Evolutionary conservation across 1,140 invertebrate genomes (phyloP).

Genomic region (Sarcophaga bullata): DNA sequence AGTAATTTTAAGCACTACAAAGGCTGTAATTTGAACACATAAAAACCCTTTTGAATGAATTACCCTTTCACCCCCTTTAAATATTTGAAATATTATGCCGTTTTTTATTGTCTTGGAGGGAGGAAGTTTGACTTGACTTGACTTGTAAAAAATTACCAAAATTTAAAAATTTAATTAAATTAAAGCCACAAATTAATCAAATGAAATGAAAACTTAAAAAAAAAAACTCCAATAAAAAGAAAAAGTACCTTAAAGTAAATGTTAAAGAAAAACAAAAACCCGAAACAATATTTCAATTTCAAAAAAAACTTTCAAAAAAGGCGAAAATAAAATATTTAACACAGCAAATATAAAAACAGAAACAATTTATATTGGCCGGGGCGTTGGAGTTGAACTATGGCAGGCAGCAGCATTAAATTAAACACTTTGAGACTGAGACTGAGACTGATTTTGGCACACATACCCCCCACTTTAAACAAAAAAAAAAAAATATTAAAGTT

Average conservation of each 20-base stretch:
- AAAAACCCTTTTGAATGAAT: too few species aligned
- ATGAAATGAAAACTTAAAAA: not conserved
- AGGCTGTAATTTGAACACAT: too few species aligned
- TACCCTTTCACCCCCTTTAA: too few species aligned
- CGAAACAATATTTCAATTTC: not conserved
- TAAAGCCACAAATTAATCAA: slow-evolving; percentile 29
- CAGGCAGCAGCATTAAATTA: slow-evolving; percentile 35
- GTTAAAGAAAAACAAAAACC: not conserved
- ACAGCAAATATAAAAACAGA: slow-evolving; percentile 18
- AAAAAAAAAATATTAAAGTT: slow-evolving; percentile 59
- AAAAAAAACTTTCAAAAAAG: too few species aligned
- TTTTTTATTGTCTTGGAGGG: too few species aligned
- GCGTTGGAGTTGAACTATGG: slow-evolving; percentile 26
- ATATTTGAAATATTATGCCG: too few species aligned
- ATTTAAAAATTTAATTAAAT: slow-evolving; percentile 39
- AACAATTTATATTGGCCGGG: slow-evolving; percentile 33
- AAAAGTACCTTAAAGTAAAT: too few species aligned
- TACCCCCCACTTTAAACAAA: slow-evolving; percentile 52
- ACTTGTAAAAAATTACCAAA: slow-evolving; percentile 34
- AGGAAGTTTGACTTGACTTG: too few species aligned
- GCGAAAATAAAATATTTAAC: slow-evolving; percentile 2
- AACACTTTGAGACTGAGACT: slow-evolving; percentile 28
- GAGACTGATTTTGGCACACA: slow-evolving; percentile 50
- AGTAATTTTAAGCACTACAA: too few species aligned
- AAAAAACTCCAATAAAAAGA: not conserved